Evolutionary conservation across 1,140 invertebrate species (phyloP).

Genomic region (Leucophenga varia): DNA sequence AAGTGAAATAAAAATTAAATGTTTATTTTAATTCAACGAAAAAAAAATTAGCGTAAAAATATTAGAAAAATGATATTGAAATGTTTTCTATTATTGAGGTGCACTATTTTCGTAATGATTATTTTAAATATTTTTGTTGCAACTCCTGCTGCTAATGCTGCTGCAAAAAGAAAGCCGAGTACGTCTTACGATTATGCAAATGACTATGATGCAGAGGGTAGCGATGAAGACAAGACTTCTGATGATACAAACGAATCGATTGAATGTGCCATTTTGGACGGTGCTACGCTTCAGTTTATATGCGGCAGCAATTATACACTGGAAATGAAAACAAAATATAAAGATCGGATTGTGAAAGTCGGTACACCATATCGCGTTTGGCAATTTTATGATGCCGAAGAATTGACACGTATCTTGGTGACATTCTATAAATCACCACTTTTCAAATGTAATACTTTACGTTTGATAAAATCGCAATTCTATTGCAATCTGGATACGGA

Average conservation of each 20-base stretch:
- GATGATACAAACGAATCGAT: conserved; percentile 8
- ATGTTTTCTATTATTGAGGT: too few relatives aligned
- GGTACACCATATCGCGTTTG: conserved; percentile 32
- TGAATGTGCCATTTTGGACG: conserved; percentile 8
- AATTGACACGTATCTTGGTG: conserved; percentile 21
- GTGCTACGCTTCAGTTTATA: conserved; percentile 28
- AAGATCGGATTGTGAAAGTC: conserved; percentile 30
- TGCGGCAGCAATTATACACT: conserved; percentile 25
- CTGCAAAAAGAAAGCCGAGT: too few relatives aligned
- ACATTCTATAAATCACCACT: conserved; percentile 34
- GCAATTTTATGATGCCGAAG: conserved; percentile 24
- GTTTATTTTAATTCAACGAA: too few relatives aligned
- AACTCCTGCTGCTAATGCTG: conserved; percentile 14
- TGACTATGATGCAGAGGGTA: too few relatives aligned
- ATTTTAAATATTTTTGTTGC: too few relatives aligned
- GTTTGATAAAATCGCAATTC: conserved; percentile 18
- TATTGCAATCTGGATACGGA: conserved; percentile 31
- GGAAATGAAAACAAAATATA: conserved; percentile 17
- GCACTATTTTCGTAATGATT: too few relatives aligned
- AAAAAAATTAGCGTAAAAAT: conserved; percentile 21
- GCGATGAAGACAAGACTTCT: too few relatives aligned
- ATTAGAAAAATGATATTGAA: conserved; percentile 35
- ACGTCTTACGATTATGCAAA: too few relatives aligned
- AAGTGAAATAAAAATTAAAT: too few relatives aligned
- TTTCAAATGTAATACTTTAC: conserved; percentile 25